Evolutionary conservation across 2,113 vertebrate species (phyloP).

Genomic region (Hippolais icterina): DNA sequence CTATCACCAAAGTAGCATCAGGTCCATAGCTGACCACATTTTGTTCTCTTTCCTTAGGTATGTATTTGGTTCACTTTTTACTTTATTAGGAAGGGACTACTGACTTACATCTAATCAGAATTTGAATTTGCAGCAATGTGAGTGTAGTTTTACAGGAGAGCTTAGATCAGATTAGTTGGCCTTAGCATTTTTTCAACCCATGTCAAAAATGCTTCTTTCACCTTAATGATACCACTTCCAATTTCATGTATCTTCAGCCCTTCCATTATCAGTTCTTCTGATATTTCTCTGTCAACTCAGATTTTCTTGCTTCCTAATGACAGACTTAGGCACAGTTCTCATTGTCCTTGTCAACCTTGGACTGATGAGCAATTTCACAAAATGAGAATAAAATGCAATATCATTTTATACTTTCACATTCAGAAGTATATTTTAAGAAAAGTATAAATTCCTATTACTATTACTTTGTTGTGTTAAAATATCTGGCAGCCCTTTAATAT

Average conservation of each 20-base stretch:
- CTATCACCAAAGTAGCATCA: neutral
- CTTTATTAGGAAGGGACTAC: neutral
- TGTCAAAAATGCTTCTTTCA: neutral
- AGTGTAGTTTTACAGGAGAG: neutral
- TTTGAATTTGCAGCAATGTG: neutral
- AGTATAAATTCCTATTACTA: neutral
- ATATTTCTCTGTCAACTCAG: neutral
- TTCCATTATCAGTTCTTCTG: neutral
- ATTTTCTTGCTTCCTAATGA: conserved; percentile 11
- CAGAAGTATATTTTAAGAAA: neutral
- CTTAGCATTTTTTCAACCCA: neutral
- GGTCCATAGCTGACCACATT: neutral
- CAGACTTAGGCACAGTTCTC: neutral
- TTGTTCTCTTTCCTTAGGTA: neutral
- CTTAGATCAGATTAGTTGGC: neutral
- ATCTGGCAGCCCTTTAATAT: neutral
- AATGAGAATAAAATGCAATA: neutral
- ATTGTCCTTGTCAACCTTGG: conserved; percentile 18
- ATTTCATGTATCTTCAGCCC: neutral
- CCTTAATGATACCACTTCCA: neutral
- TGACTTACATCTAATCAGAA: rapidly evolving
- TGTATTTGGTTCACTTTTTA: neutral
- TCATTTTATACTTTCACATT: neutral
- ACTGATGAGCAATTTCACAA: conserved; percentile 6
- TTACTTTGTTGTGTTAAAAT: neutral